A percentile compares a stretch with the other conserved stretches of the same genome.
phyloP scores from a whole-genome alignment of 2,797 vertebrate species.

The Dendrocincla fuliginosa region DNA sequence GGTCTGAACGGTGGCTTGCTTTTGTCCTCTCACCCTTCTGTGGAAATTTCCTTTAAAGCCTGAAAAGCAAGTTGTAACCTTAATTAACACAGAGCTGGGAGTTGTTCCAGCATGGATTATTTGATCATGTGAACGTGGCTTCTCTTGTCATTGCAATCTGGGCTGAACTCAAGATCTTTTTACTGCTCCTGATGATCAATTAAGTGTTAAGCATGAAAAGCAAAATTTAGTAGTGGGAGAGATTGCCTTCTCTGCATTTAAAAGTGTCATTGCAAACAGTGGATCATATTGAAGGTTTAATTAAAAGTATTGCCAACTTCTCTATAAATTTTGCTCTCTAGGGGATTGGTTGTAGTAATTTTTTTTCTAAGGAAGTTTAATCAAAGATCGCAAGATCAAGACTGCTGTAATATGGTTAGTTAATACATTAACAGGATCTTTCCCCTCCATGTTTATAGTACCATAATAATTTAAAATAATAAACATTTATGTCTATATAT shows the following conservation, averaged over 20 bases:
- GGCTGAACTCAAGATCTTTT: neutral
- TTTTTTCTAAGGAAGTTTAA: neutral
- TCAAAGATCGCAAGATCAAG: neutral
- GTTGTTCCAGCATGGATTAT: conserved; percentile 12
- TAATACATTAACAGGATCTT: neutral
- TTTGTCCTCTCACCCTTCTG: neutral
- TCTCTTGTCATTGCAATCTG: neutral
- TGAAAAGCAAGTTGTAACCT: neutral
- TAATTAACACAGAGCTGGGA: neutral
- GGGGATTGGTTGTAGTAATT: neutral
- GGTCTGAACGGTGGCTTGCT: neutral
- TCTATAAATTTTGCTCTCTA: neutral
- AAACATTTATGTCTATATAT: neutral
- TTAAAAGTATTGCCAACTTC: neutral
- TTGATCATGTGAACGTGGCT: neutral
- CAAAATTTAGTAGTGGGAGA: neutral
- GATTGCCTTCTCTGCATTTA: neutral
- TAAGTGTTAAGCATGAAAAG: neutral
- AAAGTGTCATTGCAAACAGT: conserved; percentile 5
- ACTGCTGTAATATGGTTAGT: neutral
- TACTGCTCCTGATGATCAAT: neutral
- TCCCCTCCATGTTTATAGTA: neutral
- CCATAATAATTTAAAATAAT: neutral
- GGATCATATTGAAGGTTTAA: neutral
- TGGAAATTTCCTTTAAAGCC: neutral